Evolutionary conservation across 2,797 vertebrate genomes (phyloP).

Genomic region (Centropyge bicolor): DNA sequence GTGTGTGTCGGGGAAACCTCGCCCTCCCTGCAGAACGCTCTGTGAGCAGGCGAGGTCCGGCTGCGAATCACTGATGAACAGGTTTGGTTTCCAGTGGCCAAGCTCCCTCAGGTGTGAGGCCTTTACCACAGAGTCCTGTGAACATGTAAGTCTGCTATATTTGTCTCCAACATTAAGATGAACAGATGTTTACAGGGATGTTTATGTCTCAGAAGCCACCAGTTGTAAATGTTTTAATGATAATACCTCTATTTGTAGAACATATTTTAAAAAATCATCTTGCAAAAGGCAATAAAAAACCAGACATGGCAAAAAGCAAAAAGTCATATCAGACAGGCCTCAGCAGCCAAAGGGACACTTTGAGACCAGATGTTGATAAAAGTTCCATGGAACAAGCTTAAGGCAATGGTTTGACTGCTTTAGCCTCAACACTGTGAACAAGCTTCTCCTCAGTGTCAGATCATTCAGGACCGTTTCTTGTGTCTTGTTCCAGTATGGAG

Average conservation of each 20-base stretch:
- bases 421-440: too few species aligned
- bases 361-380: not conserved
- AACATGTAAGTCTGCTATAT: slow-evolving; percentile 47
- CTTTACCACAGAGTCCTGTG: slow-evolving; percentile 62
- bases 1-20: slow-evolving; percentile 63
- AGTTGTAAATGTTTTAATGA: not conserved
- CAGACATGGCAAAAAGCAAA: not conserved
- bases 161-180: not conserved
- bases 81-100: slow-evolving; percentile 60
- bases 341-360: not conserved
- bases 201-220: not conserved
- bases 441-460: too few species aligned
- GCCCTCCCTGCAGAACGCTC: slow-evolving; percentile 62
- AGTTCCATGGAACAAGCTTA: too few species aligned
- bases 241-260: not conserved
- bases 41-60: slow-evolving; percentile 61
- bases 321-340: not conserved
- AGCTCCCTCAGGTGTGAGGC: slow-evolving; percentile 45
- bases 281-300: not conserved
- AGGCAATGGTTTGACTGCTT: too few species aligned
- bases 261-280: too few species aligned
- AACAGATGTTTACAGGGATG: not conserved
- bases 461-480: not conserved
- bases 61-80: slow-evolving; percentile 60
- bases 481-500: slow-evolving; percentile 63